Percentiles rank a stretch among this genome's conserved stretches.
These are phyloP conservation scores for Diplazon laetatorius DNA, from an alignment of 2,888 invertebrate genomes.

Conservation along the genomic window DNA sequence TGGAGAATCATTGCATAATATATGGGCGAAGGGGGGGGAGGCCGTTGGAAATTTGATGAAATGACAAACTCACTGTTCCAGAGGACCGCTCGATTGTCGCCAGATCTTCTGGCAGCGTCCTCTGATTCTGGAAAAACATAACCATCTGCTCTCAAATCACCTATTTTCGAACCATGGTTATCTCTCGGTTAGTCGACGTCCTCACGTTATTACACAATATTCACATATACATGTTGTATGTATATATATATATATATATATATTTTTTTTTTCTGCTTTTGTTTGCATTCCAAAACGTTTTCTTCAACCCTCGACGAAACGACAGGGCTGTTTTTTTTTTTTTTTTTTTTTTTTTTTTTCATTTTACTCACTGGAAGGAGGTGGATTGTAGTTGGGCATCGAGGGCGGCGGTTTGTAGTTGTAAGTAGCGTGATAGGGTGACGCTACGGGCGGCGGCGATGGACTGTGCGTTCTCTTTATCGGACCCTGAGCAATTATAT, in stretches of 20 bases:
- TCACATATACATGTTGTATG: neutral
- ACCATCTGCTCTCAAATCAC: constrained; percentile 72
- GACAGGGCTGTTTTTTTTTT: constrained; percentile 2
- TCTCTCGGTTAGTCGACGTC: constrained; percentile 60
- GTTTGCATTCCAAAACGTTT: constrained; percentile 7
- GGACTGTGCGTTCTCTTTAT: constrained; percentile 88
- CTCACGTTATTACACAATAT: too few species aligned
- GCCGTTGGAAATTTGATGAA: neutral
- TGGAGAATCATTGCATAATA: too few species aligned
- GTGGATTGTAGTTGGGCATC: constrained; percentile 86
- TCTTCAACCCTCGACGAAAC: constrained; percentile 26
- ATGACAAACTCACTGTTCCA: constrained; percentile 90
- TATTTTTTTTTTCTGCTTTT: neutral
- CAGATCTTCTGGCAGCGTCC: constrained; percentile 91
- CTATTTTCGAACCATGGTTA: constrained; percentile 68
- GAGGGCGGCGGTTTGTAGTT: constrained; percentile 84
- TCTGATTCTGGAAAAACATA: constrained; percentile 86
- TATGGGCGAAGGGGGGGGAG: constrained; percentile 12
- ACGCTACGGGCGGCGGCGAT: constrained; percentile 84
- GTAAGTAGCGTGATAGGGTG: constrained; percentile 84
- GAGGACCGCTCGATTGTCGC: constrained; percentile 90
- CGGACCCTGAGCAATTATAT: constrained; percentile 84
- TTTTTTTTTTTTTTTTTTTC: too few species aligned
- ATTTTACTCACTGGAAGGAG: constrained; percentile 85
- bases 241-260: neutral